These are phyloP conservation scores for Pegoplata infirma DNA, from an alignment of 2,888 invertebrate genomes.

Conservation along the genomic window DNA sequence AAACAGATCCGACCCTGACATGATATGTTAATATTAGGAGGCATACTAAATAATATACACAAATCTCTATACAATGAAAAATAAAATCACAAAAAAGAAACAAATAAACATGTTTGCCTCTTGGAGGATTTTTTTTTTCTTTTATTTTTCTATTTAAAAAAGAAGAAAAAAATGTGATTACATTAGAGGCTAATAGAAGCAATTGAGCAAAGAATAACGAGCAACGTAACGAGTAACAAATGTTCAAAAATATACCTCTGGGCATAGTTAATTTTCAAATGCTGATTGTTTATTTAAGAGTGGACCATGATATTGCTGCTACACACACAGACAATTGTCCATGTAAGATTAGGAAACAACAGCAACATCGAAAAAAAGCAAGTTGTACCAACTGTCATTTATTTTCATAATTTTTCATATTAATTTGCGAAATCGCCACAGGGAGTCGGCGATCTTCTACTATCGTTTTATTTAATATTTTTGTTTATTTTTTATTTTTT, in stretches of 20 bases:
- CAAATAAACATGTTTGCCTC: slow-evolving; percentile 21
- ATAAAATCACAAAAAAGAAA: not conserved
- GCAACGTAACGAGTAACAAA: too few relatives aligned
- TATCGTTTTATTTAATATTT: slow-evolving; percentile 5
- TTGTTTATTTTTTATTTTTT: too few relatives aligned
- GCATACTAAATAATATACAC: slow-evolving; percentile 7
- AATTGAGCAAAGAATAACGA: slow-evolving; percentile 20
- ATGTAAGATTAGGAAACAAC: slow-evolving; percentile 22
- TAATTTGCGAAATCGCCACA: slow-evolving; percentile 62
- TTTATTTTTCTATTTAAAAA: not conserved
- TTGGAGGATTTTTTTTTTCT: slow-evolving; percentile 35
- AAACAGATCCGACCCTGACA: slow-evolving; percentile 56
- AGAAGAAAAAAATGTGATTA: slow-evolving; percentile 46
- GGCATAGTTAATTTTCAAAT: slow-evolving; percentile 56
- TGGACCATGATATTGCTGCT: slow-evolving; percentile 20
- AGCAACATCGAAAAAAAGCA: not conserved
- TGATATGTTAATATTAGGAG: slow-evolving; percentile 32
- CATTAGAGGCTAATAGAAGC: slow-evolving; percentile 58
- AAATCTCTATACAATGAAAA: slow-evolving; percentile 6
- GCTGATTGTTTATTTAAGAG: slow-evolving; percentile 53
- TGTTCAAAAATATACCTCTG: slow-evolving; percentile 54
- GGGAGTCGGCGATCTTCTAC: slow-evolving; percentile 51
- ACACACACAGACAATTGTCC: not conserved
- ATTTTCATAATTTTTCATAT: slow-evolving; percentile 64
- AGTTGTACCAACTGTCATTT: slow-evolving; percentile 55